Evolutionary conservation across 1,140 invertebrate species (phyloP).

Genomic region (Lepidurus apus): DNA sequence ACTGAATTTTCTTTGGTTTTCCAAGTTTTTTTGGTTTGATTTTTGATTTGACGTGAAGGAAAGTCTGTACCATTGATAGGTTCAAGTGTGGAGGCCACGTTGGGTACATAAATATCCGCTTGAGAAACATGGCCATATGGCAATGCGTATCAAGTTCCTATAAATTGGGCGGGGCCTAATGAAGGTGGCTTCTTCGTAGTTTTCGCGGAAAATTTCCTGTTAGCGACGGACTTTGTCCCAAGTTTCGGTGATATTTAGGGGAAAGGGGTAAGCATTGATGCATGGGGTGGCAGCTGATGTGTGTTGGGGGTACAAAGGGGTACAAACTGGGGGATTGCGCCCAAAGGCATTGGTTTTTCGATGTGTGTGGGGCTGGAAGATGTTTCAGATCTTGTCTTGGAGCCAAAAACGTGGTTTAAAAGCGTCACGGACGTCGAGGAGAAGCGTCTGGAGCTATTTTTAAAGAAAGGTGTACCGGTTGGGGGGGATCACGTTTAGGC

Average conservation of each 20-base stretch:
- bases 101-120: background rate
- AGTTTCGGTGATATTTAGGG: no score
- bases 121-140: background rate
- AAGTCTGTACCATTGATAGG: background rate
- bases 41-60: background rate
- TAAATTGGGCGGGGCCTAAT: background rate
- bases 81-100: slow-evolving; percentile 2
- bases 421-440: background rate
- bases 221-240: no score
- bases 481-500: background rate
- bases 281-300: background rate
- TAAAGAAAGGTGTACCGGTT: slow-evolving; percentile 19
- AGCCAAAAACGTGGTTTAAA: background rate
- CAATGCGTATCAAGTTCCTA: background rate
- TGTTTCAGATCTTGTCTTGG: background rate
- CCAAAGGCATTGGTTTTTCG: no score
- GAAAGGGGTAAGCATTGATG: no score
- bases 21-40: background rate
- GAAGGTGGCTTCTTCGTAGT: no score
- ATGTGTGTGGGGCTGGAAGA: background rate
- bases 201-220: no score
- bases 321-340: background rate
- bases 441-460: slow-evolving; percentile 12
- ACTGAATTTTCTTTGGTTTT: no score
- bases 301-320: background rate